phyloP scores from a whole-genome alignment of 2,888 invertebrate genomes.

The Rugalucina vietnamica region DNA sequence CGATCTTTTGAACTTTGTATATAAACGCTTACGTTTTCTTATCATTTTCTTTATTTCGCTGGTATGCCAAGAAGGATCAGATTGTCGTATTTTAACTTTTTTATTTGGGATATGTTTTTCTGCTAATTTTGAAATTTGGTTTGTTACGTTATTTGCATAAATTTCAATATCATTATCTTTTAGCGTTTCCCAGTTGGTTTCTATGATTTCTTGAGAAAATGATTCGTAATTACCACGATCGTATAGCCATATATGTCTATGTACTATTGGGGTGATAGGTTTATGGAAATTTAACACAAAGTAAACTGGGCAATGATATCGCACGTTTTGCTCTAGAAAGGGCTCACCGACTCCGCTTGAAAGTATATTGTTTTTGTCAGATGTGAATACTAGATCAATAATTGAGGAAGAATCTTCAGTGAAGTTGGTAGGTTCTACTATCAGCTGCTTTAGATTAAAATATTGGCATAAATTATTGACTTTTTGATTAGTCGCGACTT shows the following conservation, averaged over 20 bases:
- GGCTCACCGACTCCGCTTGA: too few relatives aligned
- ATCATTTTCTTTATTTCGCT: constrained; percentile 8
- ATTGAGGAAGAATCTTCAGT: too few relatives aligned
- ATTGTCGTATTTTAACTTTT: not conserved
- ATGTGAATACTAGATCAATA: too few relatives aligned
- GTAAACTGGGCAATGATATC: too few relatives aligned
- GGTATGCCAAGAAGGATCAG: not conserved
- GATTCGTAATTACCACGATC: constrained; percentile 13
- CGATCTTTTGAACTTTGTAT: not conserved
- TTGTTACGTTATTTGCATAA: constrained; percentile 11
- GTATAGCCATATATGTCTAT: constrained; percentile 11
- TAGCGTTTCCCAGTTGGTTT: not conserved
- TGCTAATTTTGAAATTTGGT: not conserved
- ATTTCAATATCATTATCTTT: not conserved
- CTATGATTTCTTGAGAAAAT: not conserved
- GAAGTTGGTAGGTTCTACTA: too few relatives aligned
- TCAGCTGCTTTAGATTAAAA: too few relatives aligned
- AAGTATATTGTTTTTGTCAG: too few relatives aligned
- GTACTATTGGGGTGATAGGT: not conserved
- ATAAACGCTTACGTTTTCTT: constrained; percentile 1
- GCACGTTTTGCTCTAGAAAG: too few relatives aligned
- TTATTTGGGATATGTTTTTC: not conserved
- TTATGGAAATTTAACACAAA: too few relatives aligned
- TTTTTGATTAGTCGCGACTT: too few relatives aligned
- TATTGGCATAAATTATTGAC: too few relatives aligned